Evolutionary conservation across 92 coral and sea anemone genomes (phyloP).

Genomic region (Parazoanthus atlanticus): DNA sequence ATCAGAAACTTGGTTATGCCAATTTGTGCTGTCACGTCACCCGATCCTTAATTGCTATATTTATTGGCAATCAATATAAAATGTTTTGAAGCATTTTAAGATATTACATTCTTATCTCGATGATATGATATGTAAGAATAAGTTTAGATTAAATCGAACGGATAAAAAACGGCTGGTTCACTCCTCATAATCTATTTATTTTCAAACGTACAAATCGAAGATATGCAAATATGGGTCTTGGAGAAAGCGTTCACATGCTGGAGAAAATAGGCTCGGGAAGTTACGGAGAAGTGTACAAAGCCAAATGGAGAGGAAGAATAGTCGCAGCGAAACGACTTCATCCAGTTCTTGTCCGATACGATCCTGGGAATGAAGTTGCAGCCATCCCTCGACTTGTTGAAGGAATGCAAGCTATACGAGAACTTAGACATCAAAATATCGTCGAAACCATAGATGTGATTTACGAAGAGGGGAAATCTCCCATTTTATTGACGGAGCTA

Average conservation of each 20-base stretch:
- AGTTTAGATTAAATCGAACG: too few species aligned
- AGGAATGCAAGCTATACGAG: conserved; percentile 48
- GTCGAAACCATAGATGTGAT: conserved; percentile 41
- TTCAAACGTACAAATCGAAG: too few species aligned
- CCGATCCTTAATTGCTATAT: too few species aligned
- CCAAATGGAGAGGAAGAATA: conserved; percentile 59
- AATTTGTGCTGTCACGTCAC: too few species aligned
- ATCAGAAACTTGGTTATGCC: too few species aligned
- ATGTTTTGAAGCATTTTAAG: too few species aligned
- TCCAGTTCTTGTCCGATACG: conserved; percentile 35
- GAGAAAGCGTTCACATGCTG: conserved; percentile 23
- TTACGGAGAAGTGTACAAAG: conserved; percentile 62
- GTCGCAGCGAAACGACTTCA: conserved; percentile 68
- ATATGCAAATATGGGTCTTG: neutral
- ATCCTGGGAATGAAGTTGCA: conserved; percentile 17
- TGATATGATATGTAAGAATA: too few species aligned
- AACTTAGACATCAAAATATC: conserved; percentile 57
- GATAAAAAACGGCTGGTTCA: too few species aligned
- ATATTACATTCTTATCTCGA: too few species aligned
- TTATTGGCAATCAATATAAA: too few species aligned
- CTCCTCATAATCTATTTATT: too few species aligned
- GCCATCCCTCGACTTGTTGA: conserved; percentile 37
- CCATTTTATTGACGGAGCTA: conserved; percentile 58
- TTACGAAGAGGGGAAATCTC: conserved; percentile 39
- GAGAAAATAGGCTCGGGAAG: conserved; percentile 49